Conservation (phyloP, 2,888 invertebrate genomes). For the Drosophila leonis region DNA sequence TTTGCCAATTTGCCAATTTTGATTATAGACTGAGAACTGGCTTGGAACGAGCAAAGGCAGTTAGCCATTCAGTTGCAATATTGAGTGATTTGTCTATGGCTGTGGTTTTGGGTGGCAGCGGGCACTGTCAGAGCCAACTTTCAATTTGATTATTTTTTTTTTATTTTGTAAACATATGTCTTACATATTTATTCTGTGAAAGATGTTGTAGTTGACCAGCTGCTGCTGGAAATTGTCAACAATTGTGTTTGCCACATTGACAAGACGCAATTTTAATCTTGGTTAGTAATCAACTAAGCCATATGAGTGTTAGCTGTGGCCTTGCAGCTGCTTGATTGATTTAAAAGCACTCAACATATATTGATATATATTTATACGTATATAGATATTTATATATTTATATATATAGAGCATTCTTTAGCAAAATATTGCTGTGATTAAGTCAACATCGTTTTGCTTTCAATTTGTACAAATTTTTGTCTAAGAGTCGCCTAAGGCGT, state of each 20-base stretch:
- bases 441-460: not conserved
- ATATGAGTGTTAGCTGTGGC: not conserved
- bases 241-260: not conserved
- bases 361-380: not conserved
- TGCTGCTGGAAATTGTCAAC: slow-evolving; percentile 13
- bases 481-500: not conserved
- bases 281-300: slow-evolving; percentile 11
- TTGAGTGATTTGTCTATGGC: not conserved
- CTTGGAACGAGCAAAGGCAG: not conserved
- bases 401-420: no score
- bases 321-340: not conserved
- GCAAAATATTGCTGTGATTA: not conserved
- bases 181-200: slow-evolving; percentile 8
- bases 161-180: not conserved
- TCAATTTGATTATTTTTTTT: slow-evolving; percentile 10
- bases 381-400: not conserved
- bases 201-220: slow-evolving; percentile 8
- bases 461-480: not conserved
- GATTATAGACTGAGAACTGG: not conserved
- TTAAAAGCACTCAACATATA: slow-evolving; percentile 1
- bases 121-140: not conserved
- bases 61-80: not conserved
- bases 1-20: slow-evolving; percentile 20
- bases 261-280: slow-evolving; percentile 29
- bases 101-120: not conserved